Base-by-base conservation (phyloP, 92 coral and sea anemone species). In the Zoanthus sociatus region DNA sequence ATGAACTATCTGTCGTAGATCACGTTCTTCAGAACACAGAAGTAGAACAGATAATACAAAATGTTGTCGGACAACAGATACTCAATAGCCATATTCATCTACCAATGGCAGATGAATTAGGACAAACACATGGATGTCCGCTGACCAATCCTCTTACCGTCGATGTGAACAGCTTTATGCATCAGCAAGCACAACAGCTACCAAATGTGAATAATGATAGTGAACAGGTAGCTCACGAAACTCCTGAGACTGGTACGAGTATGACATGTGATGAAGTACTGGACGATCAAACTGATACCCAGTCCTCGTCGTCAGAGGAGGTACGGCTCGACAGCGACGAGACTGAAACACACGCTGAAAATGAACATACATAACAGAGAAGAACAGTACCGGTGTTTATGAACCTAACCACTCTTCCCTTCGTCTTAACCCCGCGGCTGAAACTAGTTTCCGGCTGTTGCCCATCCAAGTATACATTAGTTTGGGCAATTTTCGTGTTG, bases 31-130 rank as follows among this genome's bases (percentile, higher is more conserved):
- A 93, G 7, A 89, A 81, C 26, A 92, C 93, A n/a, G 95, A 95
- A 67, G 96, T 95, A 3, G 98, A 95, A 45, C 98, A 95, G 79
- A 95, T 95, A 88, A 95, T 95, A 95, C 98, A 93, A 72, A 93
- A 94, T 84, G 98, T 94, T 9, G 98, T 95, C 7, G 90, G 91
- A 45, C 98, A 95, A 74, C 98, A 93, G 12, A 93, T 95, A 33
- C 91, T 94, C 32, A 91, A 78, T 54, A 92, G 95, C 54, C 95
- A 94, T 71, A 94, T 94, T 78, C 95, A 94, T 56, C 84, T 93
- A 54, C 94, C 95, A 50, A 88, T 94, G 33, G 75, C 92, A 33
- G 94, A 86, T 45, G 90, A 79, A 46, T 31, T 92, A 12, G 90
- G 79, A 50, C 75, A 81, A 32, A 53, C 92, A 74, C 94, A 90